A percentile compares a stretch with the other conserved stretches of the same genome.
phyloP scores from a whole-genome alignment of 2,888 invertebrate species.

The Synergus itoensis region DNA sequence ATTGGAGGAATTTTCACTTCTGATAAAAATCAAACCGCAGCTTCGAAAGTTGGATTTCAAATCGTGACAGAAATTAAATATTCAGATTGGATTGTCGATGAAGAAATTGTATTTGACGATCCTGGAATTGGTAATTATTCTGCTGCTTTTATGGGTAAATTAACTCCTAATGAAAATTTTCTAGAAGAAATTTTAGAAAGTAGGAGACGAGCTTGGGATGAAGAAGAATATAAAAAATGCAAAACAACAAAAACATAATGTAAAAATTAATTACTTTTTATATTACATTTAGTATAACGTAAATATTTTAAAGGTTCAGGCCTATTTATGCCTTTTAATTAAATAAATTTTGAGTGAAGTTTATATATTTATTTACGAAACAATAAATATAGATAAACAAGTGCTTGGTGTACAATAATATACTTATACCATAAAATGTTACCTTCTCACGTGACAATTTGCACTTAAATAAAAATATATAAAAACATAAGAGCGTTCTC shows the following conservation, averaged over 20 bases:
- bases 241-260: neutral
- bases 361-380: conserved; percentile 20
- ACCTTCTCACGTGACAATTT: conserved; percentile 13
- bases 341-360: neutral
- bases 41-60: conserved; percentile 58
- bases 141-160: conserved; percentile 66
- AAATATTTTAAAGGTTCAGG: no score
- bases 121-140: conserved; percentile 80
- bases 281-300: no score
- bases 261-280: no score
- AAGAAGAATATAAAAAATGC: neutral
- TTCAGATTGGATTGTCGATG: conserved; percentile 76
- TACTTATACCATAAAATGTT: neutral
- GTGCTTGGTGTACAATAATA: conserved; percentile 33
- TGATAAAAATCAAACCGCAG: conserved; percentile 59
- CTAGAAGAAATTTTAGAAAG: conserved; percentile 27
- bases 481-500: conserved; percentile 31
- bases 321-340: no score
- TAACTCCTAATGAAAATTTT: neutral
- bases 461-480: conserved; percentile 35
- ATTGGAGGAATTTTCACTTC: conserved; percentile 69
- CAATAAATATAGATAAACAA: neutral
- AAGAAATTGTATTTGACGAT: conserved; percentile 78
- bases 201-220: conserved; percentile 10
- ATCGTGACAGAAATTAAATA: conserved; percentile 76